A percentile compares a stretch with the other conserved stretches of the same genome.
Conservation (phyloP, 1,140 invertebrate species). For the Pentalonia nigronervosa region DNA sequence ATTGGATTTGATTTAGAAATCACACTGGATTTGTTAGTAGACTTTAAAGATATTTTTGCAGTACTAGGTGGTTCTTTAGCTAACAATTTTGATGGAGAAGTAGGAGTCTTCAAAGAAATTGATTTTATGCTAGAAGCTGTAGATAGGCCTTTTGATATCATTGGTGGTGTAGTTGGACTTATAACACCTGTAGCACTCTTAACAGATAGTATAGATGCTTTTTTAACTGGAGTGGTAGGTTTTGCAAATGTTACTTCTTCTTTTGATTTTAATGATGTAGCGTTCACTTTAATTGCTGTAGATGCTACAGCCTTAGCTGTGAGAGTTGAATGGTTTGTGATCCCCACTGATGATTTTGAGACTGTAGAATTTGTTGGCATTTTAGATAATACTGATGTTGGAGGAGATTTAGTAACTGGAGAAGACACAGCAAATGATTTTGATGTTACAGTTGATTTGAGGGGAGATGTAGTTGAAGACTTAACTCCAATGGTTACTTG, state of each 20-base stretch:
- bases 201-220: neutral
- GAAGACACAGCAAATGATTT: neutral
- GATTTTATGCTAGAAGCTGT: slow-evolving; percentile 16
- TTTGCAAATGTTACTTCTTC: neutral
- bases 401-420: neutral
- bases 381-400: neutral
- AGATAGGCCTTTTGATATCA: slow-evolving; percentile 4
- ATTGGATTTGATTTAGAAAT: neutral
- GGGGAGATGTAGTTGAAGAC: too few species aligned
- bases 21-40: neutral
- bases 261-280: neutral
- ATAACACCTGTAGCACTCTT: neutral
- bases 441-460: neutral
- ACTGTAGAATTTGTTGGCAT: neutral
- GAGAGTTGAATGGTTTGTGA: neutral
- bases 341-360: neutral
- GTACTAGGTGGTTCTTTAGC: neutral
- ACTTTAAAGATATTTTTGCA: neutral
- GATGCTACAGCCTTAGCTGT: neutral
- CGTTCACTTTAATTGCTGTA: neutral
- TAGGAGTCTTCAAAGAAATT: neutral
- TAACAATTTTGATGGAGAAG: slow-evolving; percentile 23
- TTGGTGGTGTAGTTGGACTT: neutral
- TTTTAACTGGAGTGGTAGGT: slow-evolving; percentile 7
- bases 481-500: neutral